Percentiles rank a stretch among this genome's conserved stretches.
Evolutionary conservation across 2,888 invertebrate species (phyloP).

Genomic region (Dione vanillae): DNA sequence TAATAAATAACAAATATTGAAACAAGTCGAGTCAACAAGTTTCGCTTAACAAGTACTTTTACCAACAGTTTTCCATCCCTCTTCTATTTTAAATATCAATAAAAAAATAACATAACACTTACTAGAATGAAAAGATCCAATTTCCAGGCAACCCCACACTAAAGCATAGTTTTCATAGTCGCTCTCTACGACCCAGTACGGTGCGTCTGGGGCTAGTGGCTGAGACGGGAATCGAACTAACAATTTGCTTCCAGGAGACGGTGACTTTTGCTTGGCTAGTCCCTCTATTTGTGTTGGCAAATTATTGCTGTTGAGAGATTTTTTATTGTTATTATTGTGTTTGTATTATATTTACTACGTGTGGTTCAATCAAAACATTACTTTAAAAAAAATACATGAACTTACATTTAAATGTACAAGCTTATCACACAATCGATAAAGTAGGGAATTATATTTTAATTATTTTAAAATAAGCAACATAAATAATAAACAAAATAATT

Average conservation of each 20-base stretch:
- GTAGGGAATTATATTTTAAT: too few species aligned
- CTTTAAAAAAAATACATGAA: too few species aligned
- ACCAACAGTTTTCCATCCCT: too few species aligned
- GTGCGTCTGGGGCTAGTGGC: slow-evolving; percentile 79
- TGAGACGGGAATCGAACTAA: slow-evolving; percentile 86
- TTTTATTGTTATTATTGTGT: not conserved
- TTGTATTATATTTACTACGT: not conserved
- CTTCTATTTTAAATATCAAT: not conserved
- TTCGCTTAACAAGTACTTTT: too few species aligned
- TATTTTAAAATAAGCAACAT: too few species aligned
- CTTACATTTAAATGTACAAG: too few species aligned
- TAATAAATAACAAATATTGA: too few species aligned
- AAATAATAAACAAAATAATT: too few species aligned
- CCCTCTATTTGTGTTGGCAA: slow-evolving; percentile 83
- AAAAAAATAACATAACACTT: slow-evolving; percentile 43
- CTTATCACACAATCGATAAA: too few species aligned
- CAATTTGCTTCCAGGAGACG: slow-evolving; percentile 84
- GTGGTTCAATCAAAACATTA: too few species aligned
- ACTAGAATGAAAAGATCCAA: slow-evolving; percentile 83
- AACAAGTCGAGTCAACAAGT: too few species aligned
- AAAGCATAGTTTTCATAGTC: slow-evolving; percentile 89
- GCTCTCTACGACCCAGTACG: slow-evolving; percentile 87
- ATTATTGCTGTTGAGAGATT: slow-evolving; percentile 76
- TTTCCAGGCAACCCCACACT: slow-evolving; percentile 86
- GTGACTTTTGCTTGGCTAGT: slow-evolving; percentile 78